Evolutionary conservation across 37 sponge, comb jelly and placozoan species (phyloP), one percentile per base, ranked within the genome.

Genomic region (Spongilla lacustris): DNA sequence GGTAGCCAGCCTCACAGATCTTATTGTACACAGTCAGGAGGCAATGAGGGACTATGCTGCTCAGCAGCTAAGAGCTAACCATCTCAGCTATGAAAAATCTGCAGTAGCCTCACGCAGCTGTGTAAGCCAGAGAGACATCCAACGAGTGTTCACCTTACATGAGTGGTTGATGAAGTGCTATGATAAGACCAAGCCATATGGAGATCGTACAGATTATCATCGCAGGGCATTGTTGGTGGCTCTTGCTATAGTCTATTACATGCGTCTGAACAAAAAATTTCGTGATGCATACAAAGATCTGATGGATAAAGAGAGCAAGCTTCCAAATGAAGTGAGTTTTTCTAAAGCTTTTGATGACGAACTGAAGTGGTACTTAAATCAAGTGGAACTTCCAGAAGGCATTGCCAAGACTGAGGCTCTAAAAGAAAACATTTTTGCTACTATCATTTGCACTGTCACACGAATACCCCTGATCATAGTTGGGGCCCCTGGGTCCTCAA

Each of bases 341-440:
- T 58, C 58, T 58, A 10, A 68, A 82, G 86, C 86, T 27, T 87
- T 93, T 27, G 31, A 26, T 0, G 85, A 87, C 13, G 83, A 94
- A 75, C 78, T 96, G 74, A 75, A 96, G 17, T 91, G 77, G 66
- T 96, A 83, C 67, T 75, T 81, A 21, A 0, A 71, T 32, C 50
- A 81, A 32, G 80, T 97, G 35, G 85, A 88, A 25, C 71, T 97
- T 0, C 97, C 97, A 73, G 77, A 81, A 29, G 97, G 97, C 0
- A 94, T 97, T 68, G 97, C 97, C 9, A 90, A 88, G 34, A 97
- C 97, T 0, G 74, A 91, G 66, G 97, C 97, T 69, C 78, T 97
- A 27, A 97, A 92, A 77, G 97, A 97, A 91, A 97, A 97, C 80
- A 78, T 97, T 36, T 97, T 97, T 90, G 95, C 95, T 19, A 87